phyloP scores from a whole-genome alignment of 2,888 invertebrate species.

The Athalia circularis region DNA sequence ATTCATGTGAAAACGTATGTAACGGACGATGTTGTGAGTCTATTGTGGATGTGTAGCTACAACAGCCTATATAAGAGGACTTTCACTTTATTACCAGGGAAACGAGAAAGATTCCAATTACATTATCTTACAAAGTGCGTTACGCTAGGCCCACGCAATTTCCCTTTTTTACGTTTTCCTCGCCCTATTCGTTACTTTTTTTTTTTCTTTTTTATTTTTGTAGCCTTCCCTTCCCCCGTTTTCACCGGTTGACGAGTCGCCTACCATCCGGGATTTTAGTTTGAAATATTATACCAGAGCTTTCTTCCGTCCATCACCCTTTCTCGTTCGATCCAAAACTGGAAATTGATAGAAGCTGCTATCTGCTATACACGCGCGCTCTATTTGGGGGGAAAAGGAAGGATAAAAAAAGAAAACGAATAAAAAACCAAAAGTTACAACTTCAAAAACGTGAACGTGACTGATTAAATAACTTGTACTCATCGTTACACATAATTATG shows the following conservation, averaged over 20 bases:
- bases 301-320: constrained; percentile 4
- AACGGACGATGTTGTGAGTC: no score
- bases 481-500: no score
- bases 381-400: not conserved
- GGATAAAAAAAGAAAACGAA: not conserved
- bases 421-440: no score
- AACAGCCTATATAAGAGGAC: not conserved
- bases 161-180: not conserved
- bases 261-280: constrained; percentile 3
- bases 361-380: not conserved
- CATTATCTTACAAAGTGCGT: constrained; percentile 43
- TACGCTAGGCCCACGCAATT: constrained; percentile 41
- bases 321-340: not conserved
- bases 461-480: not conserved
- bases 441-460: not conserved
- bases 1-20: not conserved
- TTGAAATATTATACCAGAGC: constrained; percentile 18
- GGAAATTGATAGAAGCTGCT: constrained; percentile 14
- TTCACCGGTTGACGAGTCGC: not conserved
- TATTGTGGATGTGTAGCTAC: not conserved
- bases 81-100: constrained; percentile 41
- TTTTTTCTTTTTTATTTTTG: no score
- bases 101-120: constrained; percentile 41
- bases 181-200: not conserved
- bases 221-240: not conserved